These are phyloP conservation scores for Lypha dubia DNA, from an alignment of 2,888 invertebrate species.

Conservation along the genomic window DNA sequence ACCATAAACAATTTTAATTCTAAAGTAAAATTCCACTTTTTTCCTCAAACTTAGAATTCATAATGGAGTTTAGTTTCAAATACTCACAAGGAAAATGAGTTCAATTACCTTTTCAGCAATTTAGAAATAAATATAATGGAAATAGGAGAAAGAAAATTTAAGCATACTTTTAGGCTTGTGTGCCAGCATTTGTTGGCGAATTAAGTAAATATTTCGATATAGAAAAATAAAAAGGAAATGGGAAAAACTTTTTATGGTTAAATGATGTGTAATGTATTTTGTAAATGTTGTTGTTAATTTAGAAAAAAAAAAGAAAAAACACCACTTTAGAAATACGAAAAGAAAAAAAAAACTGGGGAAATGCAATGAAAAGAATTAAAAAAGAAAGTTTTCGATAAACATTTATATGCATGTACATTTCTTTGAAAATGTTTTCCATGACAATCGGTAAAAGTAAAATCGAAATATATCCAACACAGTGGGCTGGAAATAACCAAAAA, in stretches of 20 bases:
- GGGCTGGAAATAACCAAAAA: too few relatives aligned
- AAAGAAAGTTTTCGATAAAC: not conserved
- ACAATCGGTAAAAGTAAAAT: not conserved
- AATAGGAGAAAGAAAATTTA: not conserved
- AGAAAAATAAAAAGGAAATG: slow-evolving; percentile 17
- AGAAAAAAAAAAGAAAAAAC: slow-evolving; percentile 36
- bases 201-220: slow-evolving; percentile 13
- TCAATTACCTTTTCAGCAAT: slow-evolving; percentile 58
- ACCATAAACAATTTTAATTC: slow-evolving; percentile 79
- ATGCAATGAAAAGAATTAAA: slow-evolving; percentile 1
- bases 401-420: slow-evolving; percentile 1
- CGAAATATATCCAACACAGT: too few relatives aligned
- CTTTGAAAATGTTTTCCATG: slow-evolving; percentile 19
- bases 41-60: slow-evolving; percentile 8
- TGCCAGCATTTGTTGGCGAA: not conserved
- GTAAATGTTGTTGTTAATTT: not conserved
- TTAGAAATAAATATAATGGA: slow-evolving; percentile 26
- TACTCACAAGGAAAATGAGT: slow-evolving; percentile 35
- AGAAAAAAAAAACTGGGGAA: not conserved
- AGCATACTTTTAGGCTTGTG: slow-evolving; percentile 33
- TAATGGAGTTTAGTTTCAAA: slow-evolving; percentile 46
- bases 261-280: slow-evolving; percentile 61
- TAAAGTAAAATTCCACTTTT: slow-evolving; percentile 72
- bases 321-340: slow-evolving; percentile 7
- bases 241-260: slow-evolving; percentile 50